Evolutionary conservation across 2,113 vertebrate species (phyloP).

Genomic region (Pimephales promelas): DNA sequence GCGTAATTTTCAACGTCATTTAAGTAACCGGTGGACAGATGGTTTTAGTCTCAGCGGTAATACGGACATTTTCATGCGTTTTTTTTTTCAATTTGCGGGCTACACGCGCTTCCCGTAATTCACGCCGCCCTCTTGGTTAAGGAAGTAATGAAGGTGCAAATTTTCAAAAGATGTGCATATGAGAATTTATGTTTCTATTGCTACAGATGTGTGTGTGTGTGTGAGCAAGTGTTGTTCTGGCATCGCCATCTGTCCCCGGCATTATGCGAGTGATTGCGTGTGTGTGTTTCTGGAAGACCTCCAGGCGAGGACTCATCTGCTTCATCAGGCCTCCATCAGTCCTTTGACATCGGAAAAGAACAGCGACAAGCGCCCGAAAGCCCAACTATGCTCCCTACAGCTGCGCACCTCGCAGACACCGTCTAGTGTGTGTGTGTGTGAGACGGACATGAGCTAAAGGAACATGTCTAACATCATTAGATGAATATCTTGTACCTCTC

Average conservation of each 20-base stretch:
- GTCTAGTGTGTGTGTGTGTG: not conserved
- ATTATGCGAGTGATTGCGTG: slow-evolving; percentile 25
- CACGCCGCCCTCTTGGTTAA: slow-evolving; percentile 14
- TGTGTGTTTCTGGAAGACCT: slow-evolving; percentile 28
- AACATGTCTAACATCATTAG: slow-evolving; percentile 3
- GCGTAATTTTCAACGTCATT: not conserved
- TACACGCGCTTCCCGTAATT: not conserved
- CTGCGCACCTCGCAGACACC: slow-evolving; percentile 18
- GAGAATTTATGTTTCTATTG: slow-evolving; percentile 11
- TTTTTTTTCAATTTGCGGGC: slow-evolving; percentile 16
- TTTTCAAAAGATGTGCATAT: slow-evolving; percentile 1
- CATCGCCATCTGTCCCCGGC: slow-evolving; percentile 5
- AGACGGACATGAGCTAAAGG: slow-evolving; percentile 5
- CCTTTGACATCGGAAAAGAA: slow-evolving; percentile 35
- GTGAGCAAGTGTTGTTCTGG: not conserved
- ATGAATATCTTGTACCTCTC: slow-evolving; percentile 12
- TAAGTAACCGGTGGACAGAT: slow-evolving; percentile 19
- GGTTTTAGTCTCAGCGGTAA: slow-evolving; percentile 19
- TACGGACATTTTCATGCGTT: not conserved
- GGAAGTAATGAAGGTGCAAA: slow-evolving; percentile 21
- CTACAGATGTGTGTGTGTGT: not conserved
- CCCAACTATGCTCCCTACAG: slow-evolving; percentile 15
- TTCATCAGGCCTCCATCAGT: slow-evolving; percentile 37
- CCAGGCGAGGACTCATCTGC: slow-evolving; percentile 45
- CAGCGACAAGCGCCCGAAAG: not conserved